phyloP scores from a whole-genome alignment of 2,113 vertebrate species.

The Psittacus erithacus region DNA sequence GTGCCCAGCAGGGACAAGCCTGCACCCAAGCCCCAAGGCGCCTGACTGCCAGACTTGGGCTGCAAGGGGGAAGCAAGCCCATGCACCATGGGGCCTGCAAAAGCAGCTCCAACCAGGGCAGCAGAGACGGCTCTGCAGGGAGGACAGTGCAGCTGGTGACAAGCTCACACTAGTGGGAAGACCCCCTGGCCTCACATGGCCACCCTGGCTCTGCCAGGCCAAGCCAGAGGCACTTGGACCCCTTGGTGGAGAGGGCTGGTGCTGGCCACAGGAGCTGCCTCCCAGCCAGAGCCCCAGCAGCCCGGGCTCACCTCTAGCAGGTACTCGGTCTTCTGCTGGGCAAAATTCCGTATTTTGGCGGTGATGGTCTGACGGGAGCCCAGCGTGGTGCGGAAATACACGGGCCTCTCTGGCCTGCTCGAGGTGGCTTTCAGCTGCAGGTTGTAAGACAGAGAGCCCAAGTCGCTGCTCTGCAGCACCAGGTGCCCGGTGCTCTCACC shows the following conservation, averaged over 20 bases:
- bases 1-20: not conserved
- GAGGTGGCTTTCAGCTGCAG: conserved; percentile 78
- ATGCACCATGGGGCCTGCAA: not conserved
- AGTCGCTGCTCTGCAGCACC: conserved; percentile 74
- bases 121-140: not conserved
- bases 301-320: too few species aligned
- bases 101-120: not conserved
- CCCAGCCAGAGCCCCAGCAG: too few species aligned
- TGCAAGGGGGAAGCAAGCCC: not conserved
- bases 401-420: conserved; percentile 75
- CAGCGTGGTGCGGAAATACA: conserved; percentile 79
- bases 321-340: too few species aligned
- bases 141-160: not conserved
- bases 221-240: too few species aligned
- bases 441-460: conserved; percentile 83
- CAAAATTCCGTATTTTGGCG: conserved; percentile 71
- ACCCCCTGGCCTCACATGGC: not conserved
- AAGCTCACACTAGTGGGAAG: not conserved
- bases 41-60: not conserved
- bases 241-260: too few species aligned
- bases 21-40: too few species aligned
- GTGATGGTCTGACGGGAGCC: conserved; percentile 76
- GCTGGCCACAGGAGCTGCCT: too few species aligned
- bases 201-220: not conserved
- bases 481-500: conserved; percentile 76